Evolutionary conservation across 2,113 vertebrate genomes (phyloP).

Genomic region (Rhinolophus ferrumequinum): DNA sequence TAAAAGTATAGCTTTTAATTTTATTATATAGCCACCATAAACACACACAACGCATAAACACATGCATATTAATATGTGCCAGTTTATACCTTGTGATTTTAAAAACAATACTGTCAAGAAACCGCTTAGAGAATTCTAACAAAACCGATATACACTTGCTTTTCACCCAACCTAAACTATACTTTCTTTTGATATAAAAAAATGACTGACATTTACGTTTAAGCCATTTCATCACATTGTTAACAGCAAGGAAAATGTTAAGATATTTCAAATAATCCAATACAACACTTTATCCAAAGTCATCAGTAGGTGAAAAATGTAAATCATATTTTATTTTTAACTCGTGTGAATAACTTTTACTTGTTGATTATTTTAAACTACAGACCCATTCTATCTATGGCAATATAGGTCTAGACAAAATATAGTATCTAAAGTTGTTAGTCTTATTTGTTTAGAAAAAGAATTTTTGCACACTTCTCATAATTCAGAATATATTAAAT

Average conservation of each 20-base stretch:
- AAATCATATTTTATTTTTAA: background rate
- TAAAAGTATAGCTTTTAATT: background rate
- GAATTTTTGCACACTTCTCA: background rate
- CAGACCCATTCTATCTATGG: background rate
- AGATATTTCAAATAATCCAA: conserved; percentile 32
- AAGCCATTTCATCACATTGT: background rate
- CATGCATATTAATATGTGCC: background rate
- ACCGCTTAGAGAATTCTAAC: background rate
- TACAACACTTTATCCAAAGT: conserved; percentile 33
- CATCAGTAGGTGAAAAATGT: background rate
- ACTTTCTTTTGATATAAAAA: background rate
- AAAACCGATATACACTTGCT: background rate
- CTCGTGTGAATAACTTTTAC: conserved; percentile 35
- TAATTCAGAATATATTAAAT: conserved; percentile 21
- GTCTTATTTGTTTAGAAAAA: background rate
- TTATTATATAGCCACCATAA: background rate
- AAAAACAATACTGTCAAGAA: background rate
- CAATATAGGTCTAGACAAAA: conserved; percentile 7
- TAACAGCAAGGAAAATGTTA: conserved; percentile 49
- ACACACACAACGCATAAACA: background rate
- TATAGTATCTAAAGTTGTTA: conserved; percentile 5
- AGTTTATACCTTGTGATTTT: background rate
- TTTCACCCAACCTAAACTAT: background rate
- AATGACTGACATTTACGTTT: conserved; percentile 1
- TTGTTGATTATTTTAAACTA: conserved; percentile 59